phyloP scores from a whole-genome alignment of 2,888 invertebrate genomes.

The Byasa hedistus region DNA sequence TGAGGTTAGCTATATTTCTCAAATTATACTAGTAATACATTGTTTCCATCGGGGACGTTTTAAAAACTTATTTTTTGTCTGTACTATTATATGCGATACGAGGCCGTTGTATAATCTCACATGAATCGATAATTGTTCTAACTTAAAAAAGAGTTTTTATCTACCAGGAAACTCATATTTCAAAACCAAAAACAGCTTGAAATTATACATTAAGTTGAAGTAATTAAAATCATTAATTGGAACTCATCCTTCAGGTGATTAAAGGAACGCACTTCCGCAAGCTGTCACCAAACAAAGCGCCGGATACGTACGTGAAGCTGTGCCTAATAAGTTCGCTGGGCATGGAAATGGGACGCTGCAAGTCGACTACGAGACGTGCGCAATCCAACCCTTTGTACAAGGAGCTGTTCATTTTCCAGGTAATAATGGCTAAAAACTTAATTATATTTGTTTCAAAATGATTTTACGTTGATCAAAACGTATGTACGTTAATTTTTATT shows the following conservation, averaged over 20 bases:
- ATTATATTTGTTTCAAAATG: not conserved
- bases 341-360: constrained; percentile 94
- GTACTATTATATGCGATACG: too few species aligned
- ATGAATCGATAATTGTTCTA: too few species aligned
- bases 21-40: too few species aligned
- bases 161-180: too few species aligned
- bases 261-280: constrained; percentile 86
- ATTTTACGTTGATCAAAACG: too few species aligned
- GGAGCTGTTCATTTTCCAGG: constrained; percentile 97
- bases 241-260: constrained; percentile 67
- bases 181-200: too few species aligned
- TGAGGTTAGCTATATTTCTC: too few species aligned
- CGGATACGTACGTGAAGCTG: constrained; percentile 96
- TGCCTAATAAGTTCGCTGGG: constrained; percentile 95
- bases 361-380: constrained; percentile 94
- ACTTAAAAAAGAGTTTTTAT: too few species aligned
- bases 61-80: too few species aligned
- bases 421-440: constrained; percentile 46
- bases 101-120: too few species aligned
- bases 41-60: too few species aligned
- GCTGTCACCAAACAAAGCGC: constrained; percentile 87
- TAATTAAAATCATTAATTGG: not conserved
- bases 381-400: constrained; percentile 98
- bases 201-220: too few species aligned
- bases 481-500: not conserved